phyloP scores from a whole-genome alignment of 2,888 invertebrate genomes.

The Germaria angustata region DNA sequence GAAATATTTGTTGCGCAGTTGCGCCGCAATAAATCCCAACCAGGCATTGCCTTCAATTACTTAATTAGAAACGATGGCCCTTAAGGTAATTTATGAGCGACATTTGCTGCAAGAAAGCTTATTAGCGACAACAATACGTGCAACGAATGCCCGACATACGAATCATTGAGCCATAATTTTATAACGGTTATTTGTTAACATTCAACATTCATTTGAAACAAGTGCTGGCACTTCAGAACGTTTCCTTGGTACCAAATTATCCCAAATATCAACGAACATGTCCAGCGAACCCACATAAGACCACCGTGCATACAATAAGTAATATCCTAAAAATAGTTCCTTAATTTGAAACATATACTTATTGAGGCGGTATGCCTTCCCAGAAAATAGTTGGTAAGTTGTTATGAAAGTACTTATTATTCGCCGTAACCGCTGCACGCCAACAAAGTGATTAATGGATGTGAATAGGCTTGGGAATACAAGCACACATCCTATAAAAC shows the following conservation, averaged over 20 bases:
- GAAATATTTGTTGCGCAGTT: constrained; percentile 60
- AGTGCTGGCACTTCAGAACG: background rate
- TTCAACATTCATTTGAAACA: constrained; percentile 19
- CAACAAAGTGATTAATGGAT: too few relatives aligned
- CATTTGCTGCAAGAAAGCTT: constrained; percentile 69
- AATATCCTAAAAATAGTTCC: too few relatives aligned
- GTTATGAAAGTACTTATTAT: too few relatives aligned
- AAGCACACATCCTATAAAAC: too few relatives aligned
- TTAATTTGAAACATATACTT: too few relatives aligned
- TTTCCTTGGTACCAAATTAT: background rate
- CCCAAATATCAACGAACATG: too few relatives aligned
- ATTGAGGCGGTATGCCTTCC: too few relatives aligned
- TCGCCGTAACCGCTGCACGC: too few relatives aligned
- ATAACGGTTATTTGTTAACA: constrained; percentile 59
- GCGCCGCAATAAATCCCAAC: constrained; percentile 72
- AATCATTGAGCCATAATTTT: constrained; percentile 63
- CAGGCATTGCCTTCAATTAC: constrained; percentile 75
- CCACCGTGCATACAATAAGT: too few relatives aligned
- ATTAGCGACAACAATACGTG: constrained; percentile 69
- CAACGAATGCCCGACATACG: constrained; percentile 65
- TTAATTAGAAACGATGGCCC: constrained; percentile 77
- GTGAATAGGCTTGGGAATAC: too few relatives aligned
- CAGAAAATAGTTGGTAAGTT: too few relatives aligned
- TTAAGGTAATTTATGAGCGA: constrained; percentile 73
- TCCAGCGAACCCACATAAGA: too few relatives aligned